Percentiles rank a stretch among this genome's conserved stretches.
Evolutionary conservation across 2,113 vertebrate genomes (phyloP).

Genomic region (Neopipo cinnamomea): DNA sequence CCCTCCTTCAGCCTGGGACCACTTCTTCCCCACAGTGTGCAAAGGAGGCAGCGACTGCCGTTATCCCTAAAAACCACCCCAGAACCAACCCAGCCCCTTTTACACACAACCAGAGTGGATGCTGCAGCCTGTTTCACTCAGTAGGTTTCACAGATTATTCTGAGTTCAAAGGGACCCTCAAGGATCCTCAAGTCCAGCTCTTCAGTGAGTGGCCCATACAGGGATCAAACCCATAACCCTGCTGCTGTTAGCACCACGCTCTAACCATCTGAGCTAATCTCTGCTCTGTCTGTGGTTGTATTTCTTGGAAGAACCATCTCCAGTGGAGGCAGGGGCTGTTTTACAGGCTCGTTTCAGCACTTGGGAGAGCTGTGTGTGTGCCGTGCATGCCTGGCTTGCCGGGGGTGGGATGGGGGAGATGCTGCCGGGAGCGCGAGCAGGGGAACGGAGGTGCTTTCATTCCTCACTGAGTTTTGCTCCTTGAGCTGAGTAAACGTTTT

Average conservation of each 20-base stretch:
- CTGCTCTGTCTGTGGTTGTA: neutral
- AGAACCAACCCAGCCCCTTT: neutral
- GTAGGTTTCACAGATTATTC: neutral
- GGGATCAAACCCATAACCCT: neutral
- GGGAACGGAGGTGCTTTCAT: neutral
- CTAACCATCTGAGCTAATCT: neutral
- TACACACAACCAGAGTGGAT: neutral
- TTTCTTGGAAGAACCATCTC: neutral
- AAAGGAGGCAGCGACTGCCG: accelerated
- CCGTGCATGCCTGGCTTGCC: neutral
- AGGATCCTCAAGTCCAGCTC: neutral
- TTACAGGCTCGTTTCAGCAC: neutral
- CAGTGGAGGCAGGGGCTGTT: neutral
- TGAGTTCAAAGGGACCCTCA: neutral
- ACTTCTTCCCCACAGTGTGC: neutral
- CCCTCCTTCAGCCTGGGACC: neutral
- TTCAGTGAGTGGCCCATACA: neutral
- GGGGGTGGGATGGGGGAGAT: neutral
- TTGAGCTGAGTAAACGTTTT: neutral
- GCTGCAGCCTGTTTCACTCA: neutral
- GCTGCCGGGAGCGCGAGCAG: neutral
- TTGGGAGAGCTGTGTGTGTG: neutral
- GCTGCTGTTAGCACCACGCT: neutral
- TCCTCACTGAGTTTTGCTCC: neutral
- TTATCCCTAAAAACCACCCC: neutral